These are phyloP conservation scores for Oryzias celebensis DNA, from an alignment of 2,113 vertebrate genomes.

Conservation along the genomic window DNA sequence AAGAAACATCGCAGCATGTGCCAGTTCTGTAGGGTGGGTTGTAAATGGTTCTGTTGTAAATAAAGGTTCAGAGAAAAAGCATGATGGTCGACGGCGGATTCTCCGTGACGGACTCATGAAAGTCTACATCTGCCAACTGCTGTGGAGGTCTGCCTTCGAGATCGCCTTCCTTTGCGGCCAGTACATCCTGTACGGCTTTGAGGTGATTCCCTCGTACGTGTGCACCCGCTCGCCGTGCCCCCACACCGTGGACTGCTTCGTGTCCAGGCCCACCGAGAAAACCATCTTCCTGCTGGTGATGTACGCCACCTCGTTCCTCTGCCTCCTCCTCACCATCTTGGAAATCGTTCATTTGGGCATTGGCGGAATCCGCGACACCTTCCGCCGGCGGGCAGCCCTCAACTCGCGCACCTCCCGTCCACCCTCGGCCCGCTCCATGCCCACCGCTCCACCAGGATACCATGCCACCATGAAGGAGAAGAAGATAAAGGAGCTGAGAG, in stretches of 20 bases:
- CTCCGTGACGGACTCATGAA: constrained; percentile 87
- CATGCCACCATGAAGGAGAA: constrained; percentile 80
- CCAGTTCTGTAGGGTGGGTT: background rate
- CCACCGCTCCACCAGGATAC: constrained; percentile 81
- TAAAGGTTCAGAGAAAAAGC: constrained; percentile 63
- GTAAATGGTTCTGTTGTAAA: background rate
- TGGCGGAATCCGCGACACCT: constrained; percentile 80
- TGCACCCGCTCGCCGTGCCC: constrained; percentile 86
- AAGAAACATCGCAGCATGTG: too few species aligned
- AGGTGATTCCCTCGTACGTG: constrained; percentile 82
- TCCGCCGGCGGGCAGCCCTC: constrained; percentile 54
- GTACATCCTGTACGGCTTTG: constrained; percentile 83
- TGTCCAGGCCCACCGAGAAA: constrained; percentile 89
- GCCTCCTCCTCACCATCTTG: constrained; percentile 83
- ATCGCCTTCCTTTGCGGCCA: constrained; percentile 84
- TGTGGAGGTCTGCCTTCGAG: constrained; percentile 82
- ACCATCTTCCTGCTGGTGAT: constrained; percentile 88
- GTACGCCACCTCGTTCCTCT: constrained; percentile 86
- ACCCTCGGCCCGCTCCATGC: constrained; percentile 25
- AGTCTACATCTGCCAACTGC: constrained; percentile 83
- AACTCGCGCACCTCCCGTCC: constrained; percentile 27
- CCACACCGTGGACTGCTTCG: constrained; percentile 86
- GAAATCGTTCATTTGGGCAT: constrained; percentile 85
- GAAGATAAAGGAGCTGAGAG: constrained; percentile 70
- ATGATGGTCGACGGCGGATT: constrained; percentile 84